Percentiles rank a stretch among this genome's conserved stretches.
These are phyloP conservation scores for Drosophila anomelani DNA, from an alignment of 2,888 invertebrate genomes.

Conservation along the genomic window DNA sequence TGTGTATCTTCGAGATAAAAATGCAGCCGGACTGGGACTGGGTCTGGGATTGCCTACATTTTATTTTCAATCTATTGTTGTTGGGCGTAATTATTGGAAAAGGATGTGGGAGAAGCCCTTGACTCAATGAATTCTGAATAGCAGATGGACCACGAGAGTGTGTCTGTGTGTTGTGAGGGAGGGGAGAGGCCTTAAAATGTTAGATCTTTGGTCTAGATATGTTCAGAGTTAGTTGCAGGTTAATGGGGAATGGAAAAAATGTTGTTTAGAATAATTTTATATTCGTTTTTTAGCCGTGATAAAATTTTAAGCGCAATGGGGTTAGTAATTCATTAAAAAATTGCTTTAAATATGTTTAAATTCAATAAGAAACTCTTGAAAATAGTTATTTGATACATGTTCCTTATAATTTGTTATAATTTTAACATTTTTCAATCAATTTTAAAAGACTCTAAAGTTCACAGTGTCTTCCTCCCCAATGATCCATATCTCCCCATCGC, in stretches of 20 bases:
- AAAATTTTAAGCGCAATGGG: not conserved
- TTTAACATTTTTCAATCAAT: too few species aligned
- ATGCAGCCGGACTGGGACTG: conserved; percentile 37
- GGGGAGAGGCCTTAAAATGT: conserved; percentile 21
- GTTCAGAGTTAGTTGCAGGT: not conserved
- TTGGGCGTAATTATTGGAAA: conserved; percentile 66
- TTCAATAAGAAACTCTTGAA: too few species aligned
- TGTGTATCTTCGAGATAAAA: conserved; percentile 73
- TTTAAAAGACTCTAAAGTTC: too few species aligned
- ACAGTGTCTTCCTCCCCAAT: too few species aligned
- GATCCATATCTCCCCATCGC: conserved; percentile 14
- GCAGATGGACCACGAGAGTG: conserved; percentile 10
- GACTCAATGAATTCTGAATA: conserved; percentile 68
- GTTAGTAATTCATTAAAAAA: not conserved
- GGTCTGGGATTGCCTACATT: conserved; percentile 62
- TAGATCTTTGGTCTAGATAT: conserved; percentile 25
- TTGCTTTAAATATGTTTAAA: not conserved
- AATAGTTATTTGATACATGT: too few species aligned
- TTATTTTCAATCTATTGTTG: conserved; percentile 50
- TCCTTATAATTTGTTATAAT: too few species aligned
- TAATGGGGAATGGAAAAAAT: conserved; percentile 21
- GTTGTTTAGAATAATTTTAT: not conserved
- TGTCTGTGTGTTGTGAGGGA: not conserved
- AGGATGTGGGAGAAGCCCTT: conserved; percentile 75
- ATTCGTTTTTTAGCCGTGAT: not conserved